Evolutionary conservation across 2,797 vertebrate genomes (phyloP), one percentile per base, ranked within the genome.

Genomic region (Siniperca obscura): DNA sequence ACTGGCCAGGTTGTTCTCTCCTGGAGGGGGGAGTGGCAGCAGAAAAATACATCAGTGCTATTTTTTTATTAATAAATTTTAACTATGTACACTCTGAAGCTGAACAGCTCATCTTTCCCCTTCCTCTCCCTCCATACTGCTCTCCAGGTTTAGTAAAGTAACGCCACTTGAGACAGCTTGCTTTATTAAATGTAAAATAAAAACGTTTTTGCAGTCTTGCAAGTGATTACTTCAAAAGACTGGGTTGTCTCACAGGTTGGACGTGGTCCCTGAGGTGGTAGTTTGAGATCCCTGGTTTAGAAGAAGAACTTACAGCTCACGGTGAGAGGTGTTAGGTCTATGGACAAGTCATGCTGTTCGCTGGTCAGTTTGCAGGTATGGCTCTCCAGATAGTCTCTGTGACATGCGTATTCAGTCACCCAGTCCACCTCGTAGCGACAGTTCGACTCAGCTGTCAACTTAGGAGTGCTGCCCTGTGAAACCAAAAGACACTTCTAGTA

Each of bases 381-480:
- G 46, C 97, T 99, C 90, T 99, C 97, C 91, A 99, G 89, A 76
- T 99, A 99, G 84, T 98, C 98, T 75, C 97, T 93, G 92, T 98
- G 97, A 82, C 98, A 99, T n/a, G 98, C 98, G 9, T 98, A 98
- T 66, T 99, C 98, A 0, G 98, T 99, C 90, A 97, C 92, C 98
- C 98, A 99, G 87, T 97, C 96, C 30, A 99, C 85, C 92, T 99
- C 98, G 36, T 96, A 99, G 0, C 97, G 97, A 79, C 98, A 99
- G 91, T 98, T 97, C 2, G 90, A 90, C 66, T 93, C 96, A 0
- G 97, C 97, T 0, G 96, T 97, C 90, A 99, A 96, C 86, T 93
- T 97, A 2, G 98, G 98, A 79, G 91, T 74, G 83, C 96, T 96
- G 85, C 96, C 97, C 98, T 99, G 83, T 2, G 70, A 70, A 27